A percentile compares a stretch with the other conserved stretches of the same genome.
These are phyloP conservation scores for Bradypodion ventrale DNA, from an alignment of 2,797 vertebrate species.

Conservation along the genomic window DNA sequence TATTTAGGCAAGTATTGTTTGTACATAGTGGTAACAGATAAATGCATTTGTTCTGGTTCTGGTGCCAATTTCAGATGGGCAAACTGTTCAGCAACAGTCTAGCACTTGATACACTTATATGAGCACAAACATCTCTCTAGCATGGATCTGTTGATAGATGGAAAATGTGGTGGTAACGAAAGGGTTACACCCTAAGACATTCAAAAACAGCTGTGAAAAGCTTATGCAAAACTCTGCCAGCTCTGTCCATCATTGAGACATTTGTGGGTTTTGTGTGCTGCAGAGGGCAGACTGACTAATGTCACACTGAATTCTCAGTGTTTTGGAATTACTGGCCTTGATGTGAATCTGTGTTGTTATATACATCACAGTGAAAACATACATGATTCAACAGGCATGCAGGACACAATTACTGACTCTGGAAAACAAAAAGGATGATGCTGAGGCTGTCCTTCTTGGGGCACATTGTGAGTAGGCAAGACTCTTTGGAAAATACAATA, in stretches of 20 bases:
- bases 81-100: constrained; percentile 61
- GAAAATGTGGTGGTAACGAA: constrained; percentile 65
- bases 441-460: too few relatives aligned
- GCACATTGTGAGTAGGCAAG: too few relatives aligned
- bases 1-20: constrained; percentile 36
- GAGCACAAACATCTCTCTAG: constrained; percentile 57
- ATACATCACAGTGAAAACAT: not conserved
- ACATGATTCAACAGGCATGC: not conserved
- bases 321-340: constrained; percentile 50
- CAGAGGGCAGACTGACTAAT: constrained; percentile 65
- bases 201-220: constrained; percentile 60
- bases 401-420: not conserved
- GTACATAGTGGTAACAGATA: constrained; percentile 35
- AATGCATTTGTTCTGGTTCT: constrained; percentile 39
- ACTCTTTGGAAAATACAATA: too few relatives aligned
- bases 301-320: constrained; percentile 49
- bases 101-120: constrained; percentile 23
- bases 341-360: not conserved
- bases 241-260: constrained; percentile 62
- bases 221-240: constrained; percentile 62
- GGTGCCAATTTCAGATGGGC: constrained; percentile 50
- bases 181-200: constrained; percentile 61
- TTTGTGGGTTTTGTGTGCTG: constrained; percentile 60
- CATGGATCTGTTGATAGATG: constrained; percentile 52
- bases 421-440: too few relatives aligned